These are phyloP conservation scores for Muntiacus muntjak DNA, from an alignment of 2,113 vertebrate genomes.

Conservation along the genomic window DNA sequence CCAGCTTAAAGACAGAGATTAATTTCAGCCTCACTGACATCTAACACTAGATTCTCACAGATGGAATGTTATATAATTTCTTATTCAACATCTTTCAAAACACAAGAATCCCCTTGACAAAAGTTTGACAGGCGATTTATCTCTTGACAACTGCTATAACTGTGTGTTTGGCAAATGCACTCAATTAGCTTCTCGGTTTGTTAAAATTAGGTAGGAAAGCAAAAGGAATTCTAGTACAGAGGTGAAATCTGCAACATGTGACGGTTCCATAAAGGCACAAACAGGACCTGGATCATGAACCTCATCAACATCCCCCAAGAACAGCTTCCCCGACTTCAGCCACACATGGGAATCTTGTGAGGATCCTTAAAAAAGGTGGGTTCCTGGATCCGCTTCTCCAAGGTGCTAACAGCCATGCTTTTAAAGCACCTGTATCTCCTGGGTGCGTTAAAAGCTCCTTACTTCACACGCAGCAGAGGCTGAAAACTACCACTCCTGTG, in stretches of 20 bases:
- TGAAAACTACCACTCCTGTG: background rate
- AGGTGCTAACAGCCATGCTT: background rate
- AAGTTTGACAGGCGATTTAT: background rate
- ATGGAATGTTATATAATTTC: background rate
- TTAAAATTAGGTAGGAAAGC: background rate
- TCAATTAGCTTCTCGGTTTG: background rate
- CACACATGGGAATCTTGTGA: background rate
- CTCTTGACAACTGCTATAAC: background rate
- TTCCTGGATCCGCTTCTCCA: background rate
- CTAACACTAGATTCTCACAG: background rate
- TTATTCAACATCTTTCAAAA: background rate
- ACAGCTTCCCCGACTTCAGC: background rate
- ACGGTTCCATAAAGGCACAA: background rate
- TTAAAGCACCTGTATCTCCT: background rate
- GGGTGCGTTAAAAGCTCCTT: background rate
- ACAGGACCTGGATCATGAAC: accelerated
- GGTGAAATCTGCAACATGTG: background rate
- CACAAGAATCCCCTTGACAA: background rate
- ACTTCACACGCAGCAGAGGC: background rate
- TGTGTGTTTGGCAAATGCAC: background rate
- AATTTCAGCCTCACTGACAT: background rate
- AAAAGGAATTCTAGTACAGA: background rate
- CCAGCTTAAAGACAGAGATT: background rate
- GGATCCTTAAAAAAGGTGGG: too few species aligned
- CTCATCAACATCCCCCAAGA: background rate